Evolutionary conservation across 2,888 invertebrate species (phyloP).

Genomic region (Daptonema setosum): DNA sequence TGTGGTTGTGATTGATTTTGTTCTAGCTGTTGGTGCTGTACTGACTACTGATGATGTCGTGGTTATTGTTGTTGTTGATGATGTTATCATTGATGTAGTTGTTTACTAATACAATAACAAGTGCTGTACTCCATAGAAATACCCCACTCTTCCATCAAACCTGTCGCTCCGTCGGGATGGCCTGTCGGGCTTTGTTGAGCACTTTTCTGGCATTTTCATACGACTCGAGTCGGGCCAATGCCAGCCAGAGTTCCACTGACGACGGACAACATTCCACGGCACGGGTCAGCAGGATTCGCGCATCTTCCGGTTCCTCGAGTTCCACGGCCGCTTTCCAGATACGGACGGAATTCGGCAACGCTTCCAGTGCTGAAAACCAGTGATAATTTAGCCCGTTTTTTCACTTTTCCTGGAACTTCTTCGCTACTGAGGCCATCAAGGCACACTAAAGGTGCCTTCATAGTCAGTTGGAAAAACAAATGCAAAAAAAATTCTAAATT

Average conservation of each 20-base stretch:
- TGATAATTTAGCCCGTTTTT: neutral
- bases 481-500: too few species aligned
- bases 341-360: conserved; percentile 90
- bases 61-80: too few species aligned
- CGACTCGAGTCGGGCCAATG: conserved; percentile 52
- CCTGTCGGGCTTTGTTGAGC: conserved; percentile 88
- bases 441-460: too few species aligned
- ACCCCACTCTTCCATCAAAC: neutral
- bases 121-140: too few species aligned
- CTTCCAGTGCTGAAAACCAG: conserved; percentile 51
- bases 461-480: too few species aligned
- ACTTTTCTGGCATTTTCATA: conserved; percentile 85
- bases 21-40: too few species aligned
- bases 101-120: too few species aligned
- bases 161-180: conserved; percentile 77
- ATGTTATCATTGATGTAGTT: too few species aligned
- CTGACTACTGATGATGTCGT: too few species aligned
- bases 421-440: too few species aligned
- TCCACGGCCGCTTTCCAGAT: conserved; percentile 97
- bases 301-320: conserved; percentile 90
- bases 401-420: too few species aligned
- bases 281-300: conserved; percentile 71
- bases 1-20: too few species aligned
- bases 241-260: conserved; percentile 47
- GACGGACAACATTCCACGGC: conserved; percentile 97